phyloP scores from a whole-genome alignment of 1,140 invertebrate genomes.

The Lamellibrachia luymesi region DNA sequence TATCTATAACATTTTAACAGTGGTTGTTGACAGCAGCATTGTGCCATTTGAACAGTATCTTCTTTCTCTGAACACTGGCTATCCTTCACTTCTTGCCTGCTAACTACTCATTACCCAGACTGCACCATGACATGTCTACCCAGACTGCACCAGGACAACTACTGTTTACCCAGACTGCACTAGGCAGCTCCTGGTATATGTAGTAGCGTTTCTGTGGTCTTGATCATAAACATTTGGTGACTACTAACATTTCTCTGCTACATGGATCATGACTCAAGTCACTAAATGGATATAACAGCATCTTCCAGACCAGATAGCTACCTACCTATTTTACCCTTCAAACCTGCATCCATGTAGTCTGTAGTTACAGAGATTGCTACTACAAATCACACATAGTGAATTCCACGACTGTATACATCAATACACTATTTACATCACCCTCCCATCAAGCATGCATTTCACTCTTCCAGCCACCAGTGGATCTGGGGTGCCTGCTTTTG shows the following conservation, averaged over 20 bases:
- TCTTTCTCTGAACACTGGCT: not conserved
- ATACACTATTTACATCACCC: constrained; percentile 1
- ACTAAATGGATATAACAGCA: not conserved
- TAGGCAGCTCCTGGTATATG: not conserved
- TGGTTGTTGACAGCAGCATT: not conserved
- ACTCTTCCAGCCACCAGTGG: not conserved
- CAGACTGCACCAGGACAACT: too few relatives aligned
- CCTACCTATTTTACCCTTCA: not conserved
- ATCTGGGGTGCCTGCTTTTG: not conserved
- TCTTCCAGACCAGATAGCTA: not conserved
- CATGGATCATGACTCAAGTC: not conserved
- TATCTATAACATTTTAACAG: not conserved
- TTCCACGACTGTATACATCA: not conserved
- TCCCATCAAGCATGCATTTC: not conserved
- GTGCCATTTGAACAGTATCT: not conserved
- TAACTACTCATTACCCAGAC: not conserved
- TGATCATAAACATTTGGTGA: not conserved
- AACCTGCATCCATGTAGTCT: not conserved
- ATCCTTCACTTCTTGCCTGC: not conserved
- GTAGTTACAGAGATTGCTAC: not conserved
- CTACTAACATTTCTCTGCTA: not conserved
- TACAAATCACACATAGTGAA: not conserved
- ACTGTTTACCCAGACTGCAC: too few relatives aligned
- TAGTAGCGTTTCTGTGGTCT: not conserved
- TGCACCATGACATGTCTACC: not conserved